Evolutionary conservation across 2,797 vertebrate species (phyloP).

Genomic region (Nannoperca obscura): DNA sequence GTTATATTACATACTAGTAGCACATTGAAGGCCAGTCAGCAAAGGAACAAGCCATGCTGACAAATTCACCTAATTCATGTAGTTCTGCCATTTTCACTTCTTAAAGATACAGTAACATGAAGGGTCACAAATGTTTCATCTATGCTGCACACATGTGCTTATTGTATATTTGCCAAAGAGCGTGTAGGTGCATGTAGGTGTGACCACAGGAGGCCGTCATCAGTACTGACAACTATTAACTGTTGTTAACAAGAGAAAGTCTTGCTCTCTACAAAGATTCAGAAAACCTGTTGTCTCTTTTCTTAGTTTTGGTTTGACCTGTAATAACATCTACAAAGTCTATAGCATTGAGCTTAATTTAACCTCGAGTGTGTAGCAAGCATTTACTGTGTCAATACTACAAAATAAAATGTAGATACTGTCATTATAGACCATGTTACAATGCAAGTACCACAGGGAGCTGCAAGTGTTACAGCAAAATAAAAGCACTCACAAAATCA

Average conservation of each 20-base stretch:
- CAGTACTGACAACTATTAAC: background rate
- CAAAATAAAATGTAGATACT: background rate
- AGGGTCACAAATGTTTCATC: conserved; percentile 1
- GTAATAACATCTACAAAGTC: background rate
- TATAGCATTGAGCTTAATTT: background rate
- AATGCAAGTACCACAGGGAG: conserved; percentile 15
- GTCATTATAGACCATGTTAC: background rate
- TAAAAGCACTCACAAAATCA: conserved; percentile 82
- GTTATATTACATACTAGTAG: background rate
- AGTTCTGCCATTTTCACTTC: background rate
- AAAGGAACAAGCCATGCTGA: background rate
- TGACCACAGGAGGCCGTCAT: background rate
- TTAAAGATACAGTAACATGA: background rate
- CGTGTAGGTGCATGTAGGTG: background rate
- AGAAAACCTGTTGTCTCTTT: background rate
- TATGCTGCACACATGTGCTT: background rate
- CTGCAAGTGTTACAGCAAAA: conserved; percentile 64
- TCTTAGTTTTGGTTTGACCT: background rate
- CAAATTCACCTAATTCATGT: background rate
- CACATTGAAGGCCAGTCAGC: background rate
- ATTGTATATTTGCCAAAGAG: conserved; percentile 1
- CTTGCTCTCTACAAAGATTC: background rate
- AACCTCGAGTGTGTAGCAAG: background rate
- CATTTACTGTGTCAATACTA: background rate
- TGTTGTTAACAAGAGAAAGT: background rate